A percentile compares a stretch with the other conserved stretches of the same genome.
phyloP scores from a whole-genome alignment of 2,797 vertebrate species.

The Falco columbarius region DNA sequence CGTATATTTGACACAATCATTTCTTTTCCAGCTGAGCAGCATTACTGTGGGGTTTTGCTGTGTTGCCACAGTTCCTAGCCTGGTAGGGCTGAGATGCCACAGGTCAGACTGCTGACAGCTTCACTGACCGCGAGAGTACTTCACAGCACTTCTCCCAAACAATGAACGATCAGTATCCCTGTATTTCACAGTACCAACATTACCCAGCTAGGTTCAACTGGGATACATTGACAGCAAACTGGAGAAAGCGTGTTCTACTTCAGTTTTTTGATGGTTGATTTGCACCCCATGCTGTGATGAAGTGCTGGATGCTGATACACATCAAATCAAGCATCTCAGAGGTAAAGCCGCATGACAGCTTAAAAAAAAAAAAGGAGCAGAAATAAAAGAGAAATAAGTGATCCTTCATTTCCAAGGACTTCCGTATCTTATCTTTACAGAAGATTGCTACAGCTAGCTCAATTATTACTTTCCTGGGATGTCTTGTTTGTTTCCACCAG shows the following conservation, averaged over 20 bases:
- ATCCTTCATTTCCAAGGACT: conserved; percentile 56
- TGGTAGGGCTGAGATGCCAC: background rate
- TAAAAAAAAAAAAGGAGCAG: background rate
- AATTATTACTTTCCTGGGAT: conserved; percentile 75
- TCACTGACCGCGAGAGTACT: background rate
- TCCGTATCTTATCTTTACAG: conserved; percentile 59
- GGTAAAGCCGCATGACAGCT: conserved; percentile 30
- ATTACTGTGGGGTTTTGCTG: background rate
- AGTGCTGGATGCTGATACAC: conserved; percentile 18
- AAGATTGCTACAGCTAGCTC: conserved; percentile 65
- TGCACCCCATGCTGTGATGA: conserved; percentile 16
- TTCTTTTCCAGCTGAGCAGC: background rate
- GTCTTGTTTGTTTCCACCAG: conserved; percentile 82
- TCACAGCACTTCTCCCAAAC: background rate
- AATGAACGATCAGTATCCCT: background rate
- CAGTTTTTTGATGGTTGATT: conserved; percentile 39
- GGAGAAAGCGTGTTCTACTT: background rate
- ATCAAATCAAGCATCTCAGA: conserved; percentile 25
- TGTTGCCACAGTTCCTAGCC: background rate
- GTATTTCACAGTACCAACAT: background rate
- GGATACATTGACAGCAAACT: background rate
- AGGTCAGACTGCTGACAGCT: background rate
- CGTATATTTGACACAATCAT: background rate
- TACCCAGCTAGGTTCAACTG: background rate
- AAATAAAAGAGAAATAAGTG: conserved; percentile 50